Evolutionary conservation across 2,797 vertebrate genomes (phyloP).

Genomic region (Pseudochirops corinnae): DNA sequence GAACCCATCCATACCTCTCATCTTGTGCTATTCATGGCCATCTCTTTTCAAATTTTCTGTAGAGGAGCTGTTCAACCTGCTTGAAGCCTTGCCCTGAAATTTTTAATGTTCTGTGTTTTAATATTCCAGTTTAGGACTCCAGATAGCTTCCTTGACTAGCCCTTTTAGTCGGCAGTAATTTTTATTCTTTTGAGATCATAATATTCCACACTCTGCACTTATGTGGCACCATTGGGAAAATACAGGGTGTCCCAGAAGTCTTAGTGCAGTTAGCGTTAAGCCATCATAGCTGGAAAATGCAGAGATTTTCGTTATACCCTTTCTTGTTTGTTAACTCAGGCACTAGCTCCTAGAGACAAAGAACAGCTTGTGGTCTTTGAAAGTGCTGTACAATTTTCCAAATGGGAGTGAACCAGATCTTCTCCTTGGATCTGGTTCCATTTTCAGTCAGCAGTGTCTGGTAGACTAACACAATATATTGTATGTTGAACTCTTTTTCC

Average conservation of each 20-base stretch:
- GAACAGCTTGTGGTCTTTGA: not conserved
- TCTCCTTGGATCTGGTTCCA: not conserved
- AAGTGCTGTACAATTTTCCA: not conserved
- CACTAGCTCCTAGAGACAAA: not conserved
- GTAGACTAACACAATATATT: not conserved
- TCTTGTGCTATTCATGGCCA: not conserved
- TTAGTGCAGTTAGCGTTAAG: not conserved
- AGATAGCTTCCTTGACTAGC: not conserved
- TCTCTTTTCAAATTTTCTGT: not conserved
- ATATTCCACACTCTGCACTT: not conserved
- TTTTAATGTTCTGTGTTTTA: not conserved
- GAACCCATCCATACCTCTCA: not conserved
- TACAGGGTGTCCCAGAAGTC: not conserved
- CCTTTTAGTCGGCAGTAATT: not conserved
- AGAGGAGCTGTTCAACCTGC: not conserved
- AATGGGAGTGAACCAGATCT: not conserved
- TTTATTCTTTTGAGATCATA: not conserved
- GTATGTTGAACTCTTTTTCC: not conserved
- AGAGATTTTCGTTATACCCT: not conserved
- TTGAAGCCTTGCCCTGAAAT: not conserved
- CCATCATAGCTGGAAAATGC: not conserved
- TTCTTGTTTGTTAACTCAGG: not conserved
- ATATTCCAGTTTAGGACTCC: not conserved
- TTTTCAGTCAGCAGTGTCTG: not conserved
- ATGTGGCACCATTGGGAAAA: not conserved